Evolutionary conservation across 2,113 vertebrate species (phyloP).

Genomic region (Mesitornis unicolor): DNA sequence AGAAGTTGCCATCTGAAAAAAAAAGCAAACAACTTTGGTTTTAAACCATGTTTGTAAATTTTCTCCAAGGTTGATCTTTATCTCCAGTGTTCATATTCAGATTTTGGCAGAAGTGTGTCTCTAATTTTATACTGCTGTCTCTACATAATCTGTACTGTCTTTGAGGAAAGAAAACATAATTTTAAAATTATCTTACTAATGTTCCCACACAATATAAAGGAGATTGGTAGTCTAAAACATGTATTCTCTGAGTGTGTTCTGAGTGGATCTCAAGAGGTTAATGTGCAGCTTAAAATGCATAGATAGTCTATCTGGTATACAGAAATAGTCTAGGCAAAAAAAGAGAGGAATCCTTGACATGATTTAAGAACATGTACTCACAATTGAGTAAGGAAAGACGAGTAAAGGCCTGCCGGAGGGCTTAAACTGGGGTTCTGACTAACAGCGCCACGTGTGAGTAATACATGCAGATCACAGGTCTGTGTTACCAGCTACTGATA

Average conservation of each 20-base stretch:
- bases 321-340: background rate
- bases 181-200: background rate
- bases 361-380: background rate
- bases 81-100: background rate
- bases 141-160: background rate
- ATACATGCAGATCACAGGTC: background rate
- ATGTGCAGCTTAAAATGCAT: background rate
- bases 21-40: too few relatives aligned
- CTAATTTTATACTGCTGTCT: background rate
- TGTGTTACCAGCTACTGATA: background rate
- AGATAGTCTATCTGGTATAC: background rate
- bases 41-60: too few relatives aligned
- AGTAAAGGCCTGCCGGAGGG: background rate
- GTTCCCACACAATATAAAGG: background rate
- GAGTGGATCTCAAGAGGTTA: background rate
- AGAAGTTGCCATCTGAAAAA: background rate
- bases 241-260: background rate
- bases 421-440: background rate
- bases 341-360: background rate
- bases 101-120: background rate
- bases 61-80: background rate
- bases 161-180: background rate
- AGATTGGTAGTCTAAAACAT: background rate
- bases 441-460: background rate
- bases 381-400: background rate